A percentile compares a stretch with the other conserved stretches of the same genome.
Conservation (phyloP, 2,888 invertebrate genomes). For the Phania funesta region DNA sequence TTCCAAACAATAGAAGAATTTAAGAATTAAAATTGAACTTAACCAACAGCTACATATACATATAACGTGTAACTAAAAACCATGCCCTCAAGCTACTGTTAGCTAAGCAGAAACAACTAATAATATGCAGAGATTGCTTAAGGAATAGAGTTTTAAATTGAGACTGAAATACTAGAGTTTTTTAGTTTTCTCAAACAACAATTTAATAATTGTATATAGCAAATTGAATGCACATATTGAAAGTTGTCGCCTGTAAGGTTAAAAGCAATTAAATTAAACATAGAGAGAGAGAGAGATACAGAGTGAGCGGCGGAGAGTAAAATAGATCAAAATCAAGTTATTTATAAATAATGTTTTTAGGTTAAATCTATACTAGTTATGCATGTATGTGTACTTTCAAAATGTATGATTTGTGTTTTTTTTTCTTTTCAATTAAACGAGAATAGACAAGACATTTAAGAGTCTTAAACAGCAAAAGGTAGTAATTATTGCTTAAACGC, state of each 20-base stretch:
- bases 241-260: conserved; percentile 37
- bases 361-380: conserved; percentile 19
- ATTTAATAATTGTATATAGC: conserved; percentile 32
- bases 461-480: no score
- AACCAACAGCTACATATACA: no score
- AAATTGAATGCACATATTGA: conserved; percentile 30
- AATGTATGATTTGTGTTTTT: not conserved
- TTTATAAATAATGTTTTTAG: conserved; percentile 13
- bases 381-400: conserved; percentile 1
- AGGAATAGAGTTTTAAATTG: not conserved
- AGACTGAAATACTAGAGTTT: conserved; percentile 6
- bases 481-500: no score
- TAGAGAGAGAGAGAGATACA: not conserved
- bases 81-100: not conserved
- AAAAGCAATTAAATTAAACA: not conserved
- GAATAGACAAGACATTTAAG: no score
- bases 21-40: no score
- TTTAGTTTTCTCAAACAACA: conserved; percentile 17
- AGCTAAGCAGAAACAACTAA: not conserved
- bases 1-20: no score
- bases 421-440: no score
- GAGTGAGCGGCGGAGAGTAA: not conserved
- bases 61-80: not conserved
- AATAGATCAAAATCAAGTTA: conserved; percentile 41
- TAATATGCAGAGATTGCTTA: not conserved